phyloP scores from a whole-genome alignment of 2,113 vertebrate genomes.

The Brienomyrus brachyistius region DNA sequence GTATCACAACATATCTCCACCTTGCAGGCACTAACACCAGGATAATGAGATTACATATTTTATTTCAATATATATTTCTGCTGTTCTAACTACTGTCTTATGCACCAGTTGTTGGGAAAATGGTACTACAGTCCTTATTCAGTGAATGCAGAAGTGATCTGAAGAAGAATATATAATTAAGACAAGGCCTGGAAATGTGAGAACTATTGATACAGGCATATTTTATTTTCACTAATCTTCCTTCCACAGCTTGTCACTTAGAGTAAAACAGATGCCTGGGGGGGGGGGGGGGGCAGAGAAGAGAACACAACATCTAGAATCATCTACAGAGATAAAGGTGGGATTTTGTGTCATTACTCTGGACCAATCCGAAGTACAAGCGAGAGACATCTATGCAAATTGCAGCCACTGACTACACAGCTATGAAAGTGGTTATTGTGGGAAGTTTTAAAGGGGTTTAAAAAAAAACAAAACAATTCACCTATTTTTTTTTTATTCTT shows the following conservation, averaged over 20 bases:
- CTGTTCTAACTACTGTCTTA: background rate
- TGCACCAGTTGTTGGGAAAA: background rate
- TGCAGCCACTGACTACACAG: background rate
- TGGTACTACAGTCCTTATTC: background rate
- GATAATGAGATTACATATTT: constrained; percentile 15
- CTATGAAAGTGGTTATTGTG: background rate
- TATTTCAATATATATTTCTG: constrained; percentile 9
- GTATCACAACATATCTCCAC: constrained; percentile 10
- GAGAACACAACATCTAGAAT: background rate
- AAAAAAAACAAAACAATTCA: background rate
- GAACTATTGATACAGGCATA: background rate
- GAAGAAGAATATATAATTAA: background rate
- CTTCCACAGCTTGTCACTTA: no score
- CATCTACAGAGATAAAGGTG: background rate
- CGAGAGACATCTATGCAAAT: background rate
- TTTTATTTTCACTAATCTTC: no score
- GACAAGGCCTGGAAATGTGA: background rate
- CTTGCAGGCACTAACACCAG: constrained; percentile 6
- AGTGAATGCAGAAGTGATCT: background rate
- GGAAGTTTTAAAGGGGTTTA: background rate
- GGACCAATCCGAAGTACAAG: background rate
- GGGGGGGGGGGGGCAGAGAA: background rate
- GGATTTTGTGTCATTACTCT: background rate
- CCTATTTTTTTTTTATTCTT: background rate
- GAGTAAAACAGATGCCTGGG: no score